Conservation (phyloP, 37 sponge, comb jelly and placozoan genomes). For the Geodia barretti region DNA sequence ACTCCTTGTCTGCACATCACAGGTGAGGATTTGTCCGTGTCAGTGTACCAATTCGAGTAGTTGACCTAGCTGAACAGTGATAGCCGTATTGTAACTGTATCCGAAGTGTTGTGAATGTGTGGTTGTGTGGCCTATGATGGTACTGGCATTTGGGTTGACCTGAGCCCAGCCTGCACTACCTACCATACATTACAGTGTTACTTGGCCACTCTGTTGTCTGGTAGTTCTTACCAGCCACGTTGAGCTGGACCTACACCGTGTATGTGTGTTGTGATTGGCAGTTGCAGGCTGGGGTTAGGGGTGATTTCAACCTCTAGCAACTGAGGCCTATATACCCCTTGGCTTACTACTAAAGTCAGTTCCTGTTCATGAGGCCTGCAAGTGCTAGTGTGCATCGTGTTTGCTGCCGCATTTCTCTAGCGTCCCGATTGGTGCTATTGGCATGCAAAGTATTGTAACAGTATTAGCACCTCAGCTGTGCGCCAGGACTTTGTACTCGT, state of each 20-base stretch:
- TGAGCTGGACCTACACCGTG: not conserved
- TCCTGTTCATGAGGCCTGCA: no score
- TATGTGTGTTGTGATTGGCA: not conserved
- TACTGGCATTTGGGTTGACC: conserved; percentile 61
- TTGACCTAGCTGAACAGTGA: not conserved
- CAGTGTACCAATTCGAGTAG: not conserved
- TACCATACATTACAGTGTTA: no score
- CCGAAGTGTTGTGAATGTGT: no score
- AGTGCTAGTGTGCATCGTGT: no score
- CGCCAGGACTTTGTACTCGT: no score
- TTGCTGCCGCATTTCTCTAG: no score
- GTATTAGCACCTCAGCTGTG: no score
- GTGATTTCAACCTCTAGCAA: conserved; percentile 15
- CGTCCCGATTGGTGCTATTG: no score
- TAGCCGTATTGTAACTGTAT: not conserved
- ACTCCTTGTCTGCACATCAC: conserved; percentile 35
- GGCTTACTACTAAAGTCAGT: no score
- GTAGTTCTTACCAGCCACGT: not conserved
- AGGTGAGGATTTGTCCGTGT: conserved; percentile 15
- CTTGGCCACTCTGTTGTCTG: not conserved
- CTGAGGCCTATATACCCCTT: no score
- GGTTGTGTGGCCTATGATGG: conserved; percentile 34
- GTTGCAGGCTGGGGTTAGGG: not conserved
- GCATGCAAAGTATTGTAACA: not conserved
- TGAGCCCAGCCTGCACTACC: not conserved